Percentiles rank a stretch among this genome's conserved stretches.
Conservation (phyloP, 2,113 vertebrate genomes). For the Hoplias malabaricus region DNA sequence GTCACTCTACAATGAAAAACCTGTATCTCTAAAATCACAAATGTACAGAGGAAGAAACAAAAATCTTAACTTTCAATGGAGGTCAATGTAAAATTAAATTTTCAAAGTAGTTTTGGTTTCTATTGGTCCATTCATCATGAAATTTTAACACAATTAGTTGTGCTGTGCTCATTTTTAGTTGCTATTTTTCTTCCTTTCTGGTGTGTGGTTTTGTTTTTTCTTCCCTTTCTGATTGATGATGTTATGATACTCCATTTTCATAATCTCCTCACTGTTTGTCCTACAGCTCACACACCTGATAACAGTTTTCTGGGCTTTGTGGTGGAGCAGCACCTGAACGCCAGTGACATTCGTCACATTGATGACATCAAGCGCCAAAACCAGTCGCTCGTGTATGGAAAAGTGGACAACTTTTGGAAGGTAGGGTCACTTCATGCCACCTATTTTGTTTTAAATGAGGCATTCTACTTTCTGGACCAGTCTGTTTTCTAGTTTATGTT, state of each 20-base stretch:
- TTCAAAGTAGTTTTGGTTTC: too few species aligned
- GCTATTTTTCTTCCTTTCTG: background rate
- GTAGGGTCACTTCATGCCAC: constrained; percentile 68
- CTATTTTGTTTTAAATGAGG: too few species aligned
- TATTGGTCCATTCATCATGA: too few species aligned
- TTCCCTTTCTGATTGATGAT: background rate
- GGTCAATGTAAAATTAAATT: too few species aligned
- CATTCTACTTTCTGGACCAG: too few species aligned
- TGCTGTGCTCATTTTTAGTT: too few species aligned
- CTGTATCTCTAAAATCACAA: too few species aligned
- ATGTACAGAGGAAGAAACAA: too few species aligned
- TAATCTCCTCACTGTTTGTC: background rate
- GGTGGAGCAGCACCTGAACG: constrained; percentile 97
- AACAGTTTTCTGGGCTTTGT: constrained; percentile 99
- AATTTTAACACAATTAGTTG: too few species aligned
- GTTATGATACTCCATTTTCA: background rate
- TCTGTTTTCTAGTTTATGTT: too few species aligned
- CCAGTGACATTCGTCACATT: constrained; percentile 93
- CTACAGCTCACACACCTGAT: constrained; percentile 94
- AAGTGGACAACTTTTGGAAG: constrained; percentile 99
- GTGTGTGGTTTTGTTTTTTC: background rate
- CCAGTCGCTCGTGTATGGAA: constrained; percentile 96
- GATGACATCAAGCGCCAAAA: constrained; percentile 97
- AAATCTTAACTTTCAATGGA: too few species aligned
- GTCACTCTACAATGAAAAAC: too few species aligned